Conservation (phyloP, 2,888 invertebrate species). For the Lymantria monacha region DNA sequence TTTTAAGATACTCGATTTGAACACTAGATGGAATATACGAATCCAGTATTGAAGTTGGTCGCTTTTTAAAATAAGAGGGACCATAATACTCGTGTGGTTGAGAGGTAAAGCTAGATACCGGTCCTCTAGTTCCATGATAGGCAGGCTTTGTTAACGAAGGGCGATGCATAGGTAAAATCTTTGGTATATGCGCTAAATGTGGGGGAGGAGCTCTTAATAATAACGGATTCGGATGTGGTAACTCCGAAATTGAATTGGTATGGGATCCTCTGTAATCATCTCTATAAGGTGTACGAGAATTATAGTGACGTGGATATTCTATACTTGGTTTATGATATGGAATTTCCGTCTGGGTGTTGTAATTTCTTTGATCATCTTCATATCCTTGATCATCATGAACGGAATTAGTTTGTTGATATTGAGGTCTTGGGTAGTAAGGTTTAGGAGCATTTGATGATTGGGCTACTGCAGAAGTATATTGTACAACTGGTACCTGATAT, state of each 20-base stretch:
- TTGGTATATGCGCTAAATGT: constrained; percentile 66
- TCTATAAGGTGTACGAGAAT: constrained; percentile 53
- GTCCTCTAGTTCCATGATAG: constrained; percentile 49
- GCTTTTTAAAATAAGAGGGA: constrained; percentile 48
- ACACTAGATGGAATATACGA: constrained; percentile 84
- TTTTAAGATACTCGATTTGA: constrained; percentile 72
- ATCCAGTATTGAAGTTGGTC: constrained; percentile 79
- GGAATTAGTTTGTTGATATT: constrained; percentile 53
- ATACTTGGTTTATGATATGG: constrained; percentile 42
- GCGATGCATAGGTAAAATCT: constrained; percentile 62
- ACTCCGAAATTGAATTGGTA: constrained; percentile 41
- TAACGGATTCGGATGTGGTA: constrained; percentile 64
- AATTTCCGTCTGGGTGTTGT: constrained; percentile 49
- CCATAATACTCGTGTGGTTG: constrained; percentile 51
- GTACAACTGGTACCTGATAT: constrained; percentile 60
- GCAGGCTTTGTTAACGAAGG: constrained; percentile 58
- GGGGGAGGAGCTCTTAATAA: constrained; percentile 55
- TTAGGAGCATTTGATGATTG: constrained; percentile 50
- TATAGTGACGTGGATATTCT: constrained; percentile 61
- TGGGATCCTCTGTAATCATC: constrained; percentile 50
- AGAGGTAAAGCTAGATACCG: constrained; percentile 42
- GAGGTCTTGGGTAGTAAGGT: constrained; percentile 50
- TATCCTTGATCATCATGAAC: constrained; percentile 52
- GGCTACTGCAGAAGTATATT: constrained; percentile 48
- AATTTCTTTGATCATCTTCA: constrained; percentile 52